phyloP scores from a whole-genome alignment of 2,113 vertebrate species.

The Dermatemys mawii region DNA sequence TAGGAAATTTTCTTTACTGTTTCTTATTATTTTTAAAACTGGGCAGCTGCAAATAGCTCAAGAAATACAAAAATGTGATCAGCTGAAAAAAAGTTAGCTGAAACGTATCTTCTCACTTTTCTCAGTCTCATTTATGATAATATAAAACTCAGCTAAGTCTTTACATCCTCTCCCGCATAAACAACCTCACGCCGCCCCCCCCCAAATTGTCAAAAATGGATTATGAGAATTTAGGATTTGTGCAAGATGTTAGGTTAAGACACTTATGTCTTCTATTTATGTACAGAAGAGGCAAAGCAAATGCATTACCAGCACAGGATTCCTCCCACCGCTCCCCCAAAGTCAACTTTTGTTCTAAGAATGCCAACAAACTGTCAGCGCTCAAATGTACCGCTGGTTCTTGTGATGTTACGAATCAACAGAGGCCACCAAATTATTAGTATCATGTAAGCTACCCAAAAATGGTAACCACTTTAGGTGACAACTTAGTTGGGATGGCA shows the following conservation, averaged over 20 bases:
- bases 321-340: neutral
- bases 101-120: neutral
- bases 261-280: neutral
- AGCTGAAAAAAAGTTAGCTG: neutral
- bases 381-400: neutral
- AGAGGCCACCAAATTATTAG: neutral
- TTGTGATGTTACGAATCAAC: neutral
- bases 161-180: no score
- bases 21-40: neutral
- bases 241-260: neutral
- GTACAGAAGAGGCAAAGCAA: neutral
- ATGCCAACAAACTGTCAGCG: neutral
- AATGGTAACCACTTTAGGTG: neutral
- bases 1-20: neutral
- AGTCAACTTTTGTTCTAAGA: neutral
- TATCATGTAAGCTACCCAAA: neutral
- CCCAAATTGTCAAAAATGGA: neutral
- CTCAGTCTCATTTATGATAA: neutral
- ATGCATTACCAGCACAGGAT: neutral
- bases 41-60: neutral
- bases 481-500: neutral
- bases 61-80: neutral
- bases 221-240: neutral
- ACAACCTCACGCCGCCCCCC: no score
- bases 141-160: neutral